A percentile compares a stretch with the other conserved stretches of the same genome.
Conservation (phyloP, 2,888 invertebrate genomes). For the Leucoma salicis region DNA sequence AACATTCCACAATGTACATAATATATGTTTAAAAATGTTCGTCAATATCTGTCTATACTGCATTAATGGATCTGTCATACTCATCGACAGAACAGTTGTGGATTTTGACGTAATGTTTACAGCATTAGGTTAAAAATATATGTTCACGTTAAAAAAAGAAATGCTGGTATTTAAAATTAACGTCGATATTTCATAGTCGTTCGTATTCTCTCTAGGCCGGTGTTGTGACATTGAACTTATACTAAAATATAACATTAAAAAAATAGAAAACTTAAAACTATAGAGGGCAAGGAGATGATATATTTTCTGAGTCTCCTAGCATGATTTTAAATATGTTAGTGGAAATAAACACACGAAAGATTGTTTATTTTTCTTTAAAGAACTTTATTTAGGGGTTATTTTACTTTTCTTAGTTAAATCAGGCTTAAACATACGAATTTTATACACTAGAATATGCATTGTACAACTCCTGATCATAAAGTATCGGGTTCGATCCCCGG, state of each 20-base stretch:
- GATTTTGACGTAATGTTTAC: constrained; percentile 28
- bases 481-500: too few species aligned
- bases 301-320: constrained; percentile 15
- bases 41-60: neutral
- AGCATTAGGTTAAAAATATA: neutral
- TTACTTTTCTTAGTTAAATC: constrained; percentile 14
- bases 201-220: constrained; percentile 48
- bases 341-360: constrained; percentile 14
- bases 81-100: constrained; percentile 21
- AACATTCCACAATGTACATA: too few species aligned
- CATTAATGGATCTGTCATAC: constrained; percentile 22
- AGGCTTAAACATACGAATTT: constrained; percentile 6
- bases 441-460: too few species aligned
- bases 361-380: constrained; percentile 8
- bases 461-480: too few species aligned
- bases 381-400: constrained; percentile 16
- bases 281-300: constrained; percentile 41
- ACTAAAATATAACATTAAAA: constrained; percentile 46
- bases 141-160: too few species aligned
- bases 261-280: constrained; percentile 41
- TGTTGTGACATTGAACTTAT: constrained; percentile 63
- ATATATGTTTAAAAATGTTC: too few species aligned
- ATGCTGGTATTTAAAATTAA: constrained; percentile 30
- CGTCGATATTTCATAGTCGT: constrained; percentile 31
- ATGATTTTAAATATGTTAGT: constrained; percentile 9